Base-by-base conservation (phyloP, 2,888 invertebrate species). In the Drosophila atripex region DNA sequence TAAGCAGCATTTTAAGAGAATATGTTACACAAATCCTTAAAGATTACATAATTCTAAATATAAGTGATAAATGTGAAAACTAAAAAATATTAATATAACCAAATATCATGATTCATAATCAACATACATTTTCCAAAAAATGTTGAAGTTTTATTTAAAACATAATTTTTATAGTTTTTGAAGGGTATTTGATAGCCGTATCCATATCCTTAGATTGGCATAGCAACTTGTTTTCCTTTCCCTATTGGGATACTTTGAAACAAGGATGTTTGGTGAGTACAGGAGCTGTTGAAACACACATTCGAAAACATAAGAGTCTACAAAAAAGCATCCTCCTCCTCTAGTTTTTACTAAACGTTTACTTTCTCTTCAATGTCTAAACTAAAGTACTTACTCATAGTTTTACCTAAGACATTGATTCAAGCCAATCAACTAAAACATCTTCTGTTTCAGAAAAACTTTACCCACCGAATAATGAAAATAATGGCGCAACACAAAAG, bases 381-480 rank as follows among this genome's bases (percentile, higher is more conserved):
- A 12, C 9, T 8, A 18, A 21, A 16, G 5, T 7, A 16, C 2
- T n/a, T 12, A 8, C 16, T 32, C 21, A n/a, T n/a, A 43, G 11
- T 32, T 35, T 18, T 18, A 63, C 14, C 7, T 1, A 8, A 49
- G 5, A 5, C 7, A 50, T 25, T 35, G 8, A 54, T 54, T 53
- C 30, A 9, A n/a, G n/a, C 32, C 9, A 30, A 39, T 45, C 9
- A 28, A 65, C 21, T 16, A 6, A n/a, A 35, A 28, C 3, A 1
- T 7, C 12, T 30, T 14, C 14, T 21, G 11, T 7, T 4, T n/a
- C n/a, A 14, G n/a, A 21, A 11, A 0, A 28, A 50, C 9, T 16
- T 14, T 35, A 28, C 16, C 21, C 35, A 16, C 16, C 23, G 3
- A 39, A 47, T 32, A 7, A 53, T 25, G 30, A 28, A 9, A 28